Percentiles rank a stretch among this genome's conserved stretches.
These are phyloP conservation scores for Oncopeltus fasciatus DNA, from an alignment of 1,140 invertebrate species.

Conservation along the genomic window DNA sequence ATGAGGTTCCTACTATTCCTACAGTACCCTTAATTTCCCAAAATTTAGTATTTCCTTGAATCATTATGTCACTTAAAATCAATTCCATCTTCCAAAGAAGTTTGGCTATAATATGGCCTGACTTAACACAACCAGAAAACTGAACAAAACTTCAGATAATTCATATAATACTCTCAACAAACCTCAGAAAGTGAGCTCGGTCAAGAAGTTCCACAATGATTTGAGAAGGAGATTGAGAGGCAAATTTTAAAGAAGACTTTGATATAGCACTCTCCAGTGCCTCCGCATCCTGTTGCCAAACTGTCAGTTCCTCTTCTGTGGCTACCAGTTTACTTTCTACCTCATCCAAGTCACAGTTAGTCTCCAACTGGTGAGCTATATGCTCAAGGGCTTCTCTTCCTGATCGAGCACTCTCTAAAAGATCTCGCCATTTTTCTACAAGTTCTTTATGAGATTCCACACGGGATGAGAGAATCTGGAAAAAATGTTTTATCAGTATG, in stretches of 20 bases:
- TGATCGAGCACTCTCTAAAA: slow-evolving; percentile 66
- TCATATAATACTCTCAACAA: background rate
- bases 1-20: too few relatives aligned
- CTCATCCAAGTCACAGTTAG: slow-evolving; percentile 45
- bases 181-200: background rate
- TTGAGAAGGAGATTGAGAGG: background rate
- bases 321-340: slow-evolving; percentile 42
- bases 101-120: too few relatives aligned
- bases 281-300: slow-evolving; percentile 51
- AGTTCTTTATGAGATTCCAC: slow-evolving; percentile 55
- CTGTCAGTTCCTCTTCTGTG: slow-evolving; percentile 35
- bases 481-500: too few relatives aligned
- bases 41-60: too few relatives aligned
- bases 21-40: too few relatives aligned
- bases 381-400: slow-evolving; percentile 65
- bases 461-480: too few relatives aligned
- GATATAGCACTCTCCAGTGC: slow-evolving; percentile 43
- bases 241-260: background rate
- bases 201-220: background rate
- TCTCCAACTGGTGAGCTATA: slow-evolving; percentile 61
- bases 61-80: too few relatives aligned
- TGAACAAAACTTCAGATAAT: background rate
- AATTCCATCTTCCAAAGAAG: too few relatives aligned
- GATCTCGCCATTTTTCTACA: slow-evolving; percentile 69
- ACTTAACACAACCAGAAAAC: background rate